These are phyloP conservation scores for Salvator merianae DNA, from an alignment of 2,113 vertebrate species.

Conservation along the genomic window DNA sequence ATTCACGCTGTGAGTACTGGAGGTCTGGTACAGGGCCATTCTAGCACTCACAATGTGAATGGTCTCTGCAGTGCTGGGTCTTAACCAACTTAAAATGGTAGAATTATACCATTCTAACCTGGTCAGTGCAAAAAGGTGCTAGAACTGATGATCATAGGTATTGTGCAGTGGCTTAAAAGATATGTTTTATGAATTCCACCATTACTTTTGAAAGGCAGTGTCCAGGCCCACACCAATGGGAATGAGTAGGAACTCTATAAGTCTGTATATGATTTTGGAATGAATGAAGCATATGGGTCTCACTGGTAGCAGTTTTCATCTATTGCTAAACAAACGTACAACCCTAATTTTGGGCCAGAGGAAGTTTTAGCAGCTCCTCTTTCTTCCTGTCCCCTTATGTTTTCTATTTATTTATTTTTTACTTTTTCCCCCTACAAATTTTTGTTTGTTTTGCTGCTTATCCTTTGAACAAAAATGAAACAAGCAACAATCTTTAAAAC, in stretches of 20 bases:
- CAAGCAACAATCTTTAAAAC: slow-evolving; percentile 8
- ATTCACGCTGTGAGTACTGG: too few species aligned
- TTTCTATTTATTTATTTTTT: not conserved
- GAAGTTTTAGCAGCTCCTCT: not conserved
- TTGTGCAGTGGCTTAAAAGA: too few species aligned
- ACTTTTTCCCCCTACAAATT: not conserved
- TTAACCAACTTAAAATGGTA: too few species aligned
- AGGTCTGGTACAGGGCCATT: too few species aligned
- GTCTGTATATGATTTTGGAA: not conserved
- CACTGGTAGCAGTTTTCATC: not conserved
- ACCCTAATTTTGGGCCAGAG: not conserved
- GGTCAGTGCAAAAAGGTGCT: too few species aligned
- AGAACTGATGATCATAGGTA: too few species aligned
- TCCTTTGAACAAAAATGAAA: not conserved
- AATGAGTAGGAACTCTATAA: not conserved
- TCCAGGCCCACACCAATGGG: not conserved
- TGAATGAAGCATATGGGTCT: not conserved
- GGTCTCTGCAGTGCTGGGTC: too few species aligned
- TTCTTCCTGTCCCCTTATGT: not conserved
- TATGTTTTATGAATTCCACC: too few species aligned
- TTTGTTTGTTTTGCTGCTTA: not conserved
- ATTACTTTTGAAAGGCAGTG: too few species aligned
- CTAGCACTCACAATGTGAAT: too few species aligned
- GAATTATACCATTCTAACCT: too few species aligned
- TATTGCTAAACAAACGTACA: not conserved